These are phyloP conservation scores for Boulengeromyrus knoepffleri DNA, from an alignment of 2,113 vertebrate genomes.

Conservation along the genomic window DNA sequence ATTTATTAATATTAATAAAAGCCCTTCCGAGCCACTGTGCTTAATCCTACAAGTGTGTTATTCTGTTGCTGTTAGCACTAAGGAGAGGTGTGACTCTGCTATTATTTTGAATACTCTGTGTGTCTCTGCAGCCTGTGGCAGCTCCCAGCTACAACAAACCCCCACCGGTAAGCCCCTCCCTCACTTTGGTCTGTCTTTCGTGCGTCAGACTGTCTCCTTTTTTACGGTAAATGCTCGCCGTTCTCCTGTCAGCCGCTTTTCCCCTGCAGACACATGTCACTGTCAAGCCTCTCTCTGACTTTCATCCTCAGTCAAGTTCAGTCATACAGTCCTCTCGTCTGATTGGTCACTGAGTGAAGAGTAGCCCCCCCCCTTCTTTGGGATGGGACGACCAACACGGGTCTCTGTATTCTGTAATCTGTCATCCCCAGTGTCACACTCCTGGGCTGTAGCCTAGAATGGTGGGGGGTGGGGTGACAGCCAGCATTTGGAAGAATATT, in stretches of 20 bases:
- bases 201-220: not conserved
- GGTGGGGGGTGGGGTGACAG: not conserved
- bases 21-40: not conserved
- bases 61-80: not conserved
- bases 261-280: not conserved
- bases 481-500: not conserved
- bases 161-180: slow-evolving; percentile 42
- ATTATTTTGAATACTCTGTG: slow-evolving; percentile 24
- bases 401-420: not conserved
- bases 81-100: not conserved
- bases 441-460: not conserved
- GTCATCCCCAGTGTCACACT: not conserved
- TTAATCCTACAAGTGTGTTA: not conserved
- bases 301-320: not conserved
- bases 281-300: too few relatives aligned
- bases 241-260: not conserved
- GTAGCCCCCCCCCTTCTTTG: not conserved
- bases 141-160: slow-evolving; percentile 46
- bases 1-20: not conserved
- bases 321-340: not conserved
- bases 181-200: not conserved
- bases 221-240: not conserved
- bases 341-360: not conserved
- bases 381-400: not conserved
- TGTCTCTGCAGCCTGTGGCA: slow-evolving; percentile 50